Conservation (phyloP, 2,113 vertebrate genomes). For the Speoplatyrhinus poulsoni region DNA sequence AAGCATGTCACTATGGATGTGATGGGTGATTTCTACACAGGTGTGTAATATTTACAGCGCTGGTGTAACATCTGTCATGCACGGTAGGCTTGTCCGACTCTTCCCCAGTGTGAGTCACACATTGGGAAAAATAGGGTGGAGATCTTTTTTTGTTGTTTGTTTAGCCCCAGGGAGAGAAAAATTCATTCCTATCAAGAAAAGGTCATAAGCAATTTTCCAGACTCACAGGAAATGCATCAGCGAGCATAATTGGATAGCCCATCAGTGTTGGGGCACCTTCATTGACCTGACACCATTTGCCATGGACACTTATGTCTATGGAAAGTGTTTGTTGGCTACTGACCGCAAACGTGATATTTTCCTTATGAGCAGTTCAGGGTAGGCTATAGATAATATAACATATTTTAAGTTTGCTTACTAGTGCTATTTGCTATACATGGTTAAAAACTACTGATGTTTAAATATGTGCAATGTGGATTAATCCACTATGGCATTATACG, state of each 20-base stretch:
- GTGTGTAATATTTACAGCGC: slow-evolving; percentile 6
- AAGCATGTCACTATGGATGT: slow-evolving; percentile 22
- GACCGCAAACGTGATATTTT: neutral
- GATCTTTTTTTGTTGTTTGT: slow-evolving; percentile 55
- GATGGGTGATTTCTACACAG: slow-evolving; percentile 64
- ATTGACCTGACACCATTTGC: slow-evolving; percentile 63
- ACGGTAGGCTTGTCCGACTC: slow-evolving; percentile 50
- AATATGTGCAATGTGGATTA: slow-evolving; percentile 2
- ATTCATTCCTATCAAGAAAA: slow-evolving; percentile 71
- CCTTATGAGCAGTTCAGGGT: too few species aligned
- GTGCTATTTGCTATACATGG: neutral
- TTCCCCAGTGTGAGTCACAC: slow-evolving; percentile 61
- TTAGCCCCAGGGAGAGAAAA: slow-evolving; percentile 71
- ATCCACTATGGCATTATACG: too few species aligned
- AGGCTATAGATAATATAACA: neutral
- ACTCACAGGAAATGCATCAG: slow-evolving; percentile 68
- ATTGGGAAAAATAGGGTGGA: slow-evolving; percentile 62
- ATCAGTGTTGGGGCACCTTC: slow-evolving; percentile 55
- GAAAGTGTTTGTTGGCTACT: slow-evolving; percentile 49
- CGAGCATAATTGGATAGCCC: slow-evolving; percentile 64
- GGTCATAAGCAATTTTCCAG: slow-evolving; percentile 62
- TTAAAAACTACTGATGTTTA: slow-evolving; percentile 19
- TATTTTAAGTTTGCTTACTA: neutral
- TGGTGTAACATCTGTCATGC: slow-evolving; percentile 26
- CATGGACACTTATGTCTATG: slow-evolving; percentile 54